Percentiles rank a stretch among this genome's conserved stretches.
These are phyloP conservation scores for Ostrea edulis DNA, from an alignment of 1,140 invertebrate species.

Conservation along the genomic window DNA sequence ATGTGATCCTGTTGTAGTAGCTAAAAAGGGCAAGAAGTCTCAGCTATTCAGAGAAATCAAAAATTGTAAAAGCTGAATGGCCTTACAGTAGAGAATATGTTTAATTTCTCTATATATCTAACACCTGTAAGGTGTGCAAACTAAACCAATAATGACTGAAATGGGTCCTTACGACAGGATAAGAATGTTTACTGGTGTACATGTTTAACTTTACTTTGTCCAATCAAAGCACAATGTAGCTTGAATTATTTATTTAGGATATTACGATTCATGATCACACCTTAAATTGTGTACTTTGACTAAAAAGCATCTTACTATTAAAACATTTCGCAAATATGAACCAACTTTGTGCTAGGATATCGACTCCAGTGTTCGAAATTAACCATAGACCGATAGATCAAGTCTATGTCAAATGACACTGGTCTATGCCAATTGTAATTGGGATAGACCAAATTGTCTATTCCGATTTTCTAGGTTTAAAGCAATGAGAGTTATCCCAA, in stretches of 20 bases:
- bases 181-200: too few species aligned
- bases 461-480: too few species aligned
- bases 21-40: neutral
- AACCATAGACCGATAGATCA: too few species aligned
- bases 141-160: neutral
- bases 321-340: conserved; percentile 14
- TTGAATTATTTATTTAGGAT: neutral
- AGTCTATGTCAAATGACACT: too few species aligned
- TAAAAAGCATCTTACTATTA: neutral
- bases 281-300: neutral
- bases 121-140: neutral
- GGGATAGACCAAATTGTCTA: too few species aligned
- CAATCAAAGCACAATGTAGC: neutral
- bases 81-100: neutral
- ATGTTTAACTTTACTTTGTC: neutral
- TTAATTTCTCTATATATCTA: neutral
- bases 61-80: conserved; percentile 19
- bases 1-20: neutral
- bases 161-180: neutral
- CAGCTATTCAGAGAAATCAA: neutral
- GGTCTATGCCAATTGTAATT: too few species aligned
- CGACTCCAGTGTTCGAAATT: too few species aligned
- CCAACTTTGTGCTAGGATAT: too few species aligned
- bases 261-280: neutral
- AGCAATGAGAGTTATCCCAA: too few species aligned